Evolutionary conservation across 30 jellyfish, hydroid and myxozoan species (phyloP), one percentile per base, ranked within the genome.

Genomic region (Aurelia aurita): DNA sequence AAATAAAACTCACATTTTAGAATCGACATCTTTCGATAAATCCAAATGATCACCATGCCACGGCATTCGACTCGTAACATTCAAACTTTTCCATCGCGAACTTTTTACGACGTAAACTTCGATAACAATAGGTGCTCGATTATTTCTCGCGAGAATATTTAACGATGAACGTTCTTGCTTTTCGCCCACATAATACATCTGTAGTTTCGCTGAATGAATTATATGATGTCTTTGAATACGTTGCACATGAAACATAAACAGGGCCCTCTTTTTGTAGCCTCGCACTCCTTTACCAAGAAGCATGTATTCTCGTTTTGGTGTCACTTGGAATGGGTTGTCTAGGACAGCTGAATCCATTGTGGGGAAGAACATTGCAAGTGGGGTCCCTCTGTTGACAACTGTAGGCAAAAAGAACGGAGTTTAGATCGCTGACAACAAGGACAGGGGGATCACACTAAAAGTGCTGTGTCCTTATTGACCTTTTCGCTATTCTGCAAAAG

Each of bases 41-140:
- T 74, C 90, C 76, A 89, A 46, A 82, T 80, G 85, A 57, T 89
- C 97, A 18, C 84, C 94, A 58, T 77, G 91, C 97, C 97, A 89
- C 27, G 97, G 97, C 77, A 89, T 77, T 23, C 94, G 79, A 69
- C 97, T 89, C 58, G 97, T 89, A 2, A 89, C 97, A 54, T 89
- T 89, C 9, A 74, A 67, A 34, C 90, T 64, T 23, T 77, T 63
- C 97, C 97, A 89, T 2, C 66, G 72, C 13, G 97, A 69, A 58
- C 97, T 82, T 57, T 34, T 75, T 35, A 89, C 91, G 32, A 85
- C 82, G 61, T 72, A 89, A 19, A 75, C 87, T 53, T 81, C 91
- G 22, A 89, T 45, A n/a, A 60, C 49, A 27, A 79, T 77, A 32
- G 72, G 49, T 15, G 79, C 7, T 11, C 20, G 54, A 8, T 44